Base-by-base conservation (phyloP, 2,113 vertebrate genomes). In the Lethenteron reissneri region DNA sequence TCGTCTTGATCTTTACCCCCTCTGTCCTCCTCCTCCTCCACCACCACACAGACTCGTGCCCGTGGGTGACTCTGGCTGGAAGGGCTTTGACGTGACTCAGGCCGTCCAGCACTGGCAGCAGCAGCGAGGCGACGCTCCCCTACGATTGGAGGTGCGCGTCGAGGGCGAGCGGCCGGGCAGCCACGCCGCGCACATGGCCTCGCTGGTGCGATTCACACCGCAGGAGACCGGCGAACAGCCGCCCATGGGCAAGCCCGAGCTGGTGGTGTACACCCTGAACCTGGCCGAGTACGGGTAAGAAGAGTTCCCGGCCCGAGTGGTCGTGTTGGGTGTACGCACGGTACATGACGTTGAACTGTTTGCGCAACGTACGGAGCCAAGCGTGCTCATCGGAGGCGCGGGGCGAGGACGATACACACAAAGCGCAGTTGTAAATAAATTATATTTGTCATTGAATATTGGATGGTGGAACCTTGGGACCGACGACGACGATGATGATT, bases 31-130 rank as follows among this genome's bases (percentile, higher is more conserved):
- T 41, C 41, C 41, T 7, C 41, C 41, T 6, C 14, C 60, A 64
- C 60, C 60, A 8, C 60, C 60, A 5, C 60, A 6, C 60, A 64
- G 14, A 64, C 60, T 90, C 80, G 83, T 97, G 76, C 83, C 88
- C 56, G 80, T 95, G 70, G 81, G 82, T 6, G 87, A 90, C 73
- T 86, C 84, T 0, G 91, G 92, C 76, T 99, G 94, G 94, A 88
- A 81, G 78, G 86, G 86, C 81, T 92, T 99, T 70, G 94, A 97
- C 57, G 92, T 99, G 80, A 95, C 91, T 0, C 87, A 95, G 77
- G 94, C 89, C 0, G 87, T 99, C 76, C 88, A 86, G 70, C 87
- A 87, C 79, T 99, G 94, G 91, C 85, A 86, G 75, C 82, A 81
- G 72, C 80, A 76, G n/a, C 77, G 78, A 72, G 78, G 78, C 73